Conservation (phyloP, 2,797 vertebrate genomes). For the Miichthys miiuy region DNA sequence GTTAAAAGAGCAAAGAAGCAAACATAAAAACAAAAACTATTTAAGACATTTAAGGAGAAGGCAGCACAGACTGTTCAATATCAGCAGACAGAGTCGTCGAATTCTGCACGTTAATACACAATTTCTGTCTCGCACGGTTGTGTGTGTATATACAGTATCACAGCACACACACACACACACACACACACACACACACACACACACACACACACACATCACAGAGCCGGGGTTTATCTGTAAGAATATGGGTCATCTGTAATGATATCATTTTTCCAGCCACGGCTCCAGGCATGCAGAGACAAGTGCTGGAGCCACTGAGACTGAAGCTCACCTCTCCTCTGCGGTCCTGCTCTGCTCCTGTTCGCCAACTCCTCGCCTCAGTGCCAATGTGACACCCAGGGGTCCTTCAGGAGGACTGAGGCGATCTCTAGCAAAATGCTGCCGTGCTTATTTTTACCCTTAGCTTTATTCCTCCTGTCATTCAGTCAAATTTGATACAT, state of each 20-base stretch:
- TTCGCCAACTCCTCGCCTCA: constrained; percentile 6
- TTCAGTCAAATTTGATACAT: not conserved
- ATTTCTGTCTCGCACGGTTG: not conserved
- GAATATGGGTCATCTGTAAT: constrained; percentile 64
- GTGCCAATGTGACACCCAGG: constrained; percentile 17
- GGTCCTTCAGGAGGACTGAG: not conserved
- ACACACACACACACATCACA: not conserved
- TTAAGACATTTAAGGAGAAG: not conserved
- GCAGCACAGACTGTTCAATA: not conserved
- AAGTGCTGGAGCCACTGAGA: constrained; percentile 40
- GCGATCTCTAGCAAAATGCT: not conserved
- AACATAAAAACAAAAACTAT: not conserved
- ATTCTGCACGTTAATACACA: constrained; percentile 1
- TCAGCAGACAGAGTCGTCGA: not conserved
- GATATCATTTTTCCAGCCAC: constrained; percentile 57
- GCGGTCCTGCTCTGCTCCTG: not conserved
- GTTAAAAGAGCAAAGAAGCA: not conserved
- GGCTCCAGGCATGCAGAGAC: constrained; percentile 42
- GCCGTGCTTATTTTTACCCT: not conserved
- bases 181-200: no score
- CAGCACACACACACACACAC: not conserved
- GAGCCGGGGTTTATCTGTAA: constrained; percentile 34
- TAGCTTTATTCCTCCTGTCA: constrained; percentile 1
- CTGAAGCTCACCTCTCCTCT: constrained; percentile 24
- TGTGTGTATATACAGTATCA: not conserved